A percentile compares a stretch with the other conserved stretches of the same genome.
Conservation (phyloP, 2,888 invertebrate genomes). For the Corbicula japonica region DNA sequence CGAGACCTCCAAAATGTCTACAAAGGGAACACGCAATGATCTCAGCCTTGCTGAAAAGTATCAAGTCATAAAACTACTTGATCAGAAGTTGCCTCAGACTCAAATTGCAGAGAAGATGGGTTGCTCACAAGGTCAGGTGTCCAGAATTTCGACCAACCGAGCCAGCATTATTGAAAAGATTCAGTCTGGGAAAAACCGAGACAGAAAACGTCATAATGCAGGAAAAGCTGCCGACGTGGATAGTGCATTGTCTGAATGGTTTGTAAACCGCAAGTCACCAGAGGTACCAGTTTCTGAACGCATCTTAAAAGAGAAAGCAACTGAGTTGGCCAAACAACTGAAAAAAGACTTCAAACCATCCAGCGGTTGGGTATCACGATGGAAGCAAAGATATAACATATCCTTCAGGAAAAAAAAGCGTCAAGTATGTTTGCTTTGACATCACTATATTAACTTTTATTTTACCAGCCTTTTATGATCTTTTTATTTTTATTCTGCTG, state of each 20-base stretch:
- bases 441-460: too few relatives aligned
- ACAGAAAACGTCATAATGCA: conserved; percentile 42
- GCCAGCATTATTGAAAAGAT: conserved; percentile 18
- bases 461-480: too few relatives aligned
- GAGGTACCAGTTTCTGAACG: conserved; percentile 29
- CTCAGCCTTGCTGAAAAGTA: too few relatives aligned
- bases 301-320: neutral
- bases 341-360: too few relatives aligned
- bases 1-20: too few relatives aligned
- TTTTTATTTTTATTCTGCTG: too few relatives aligned
- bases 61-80: too few relatives aligned
- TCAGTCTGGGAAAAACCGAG: conserved; percentile 37
- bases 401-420: too few relatives aligned
- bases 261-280: conserved; percentile 13
- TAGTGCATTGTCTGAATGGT: conserved; percentile 31
- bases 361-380: too few relatives aligned
- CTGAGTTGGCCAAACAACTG: conserved; percentile 6
- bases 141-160: conserved; percentile 18
- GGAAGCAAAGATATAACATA: conserved; percentile 12
- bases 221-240: conserved; percentile 42
- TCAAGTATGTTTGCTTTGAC: too few relatives aligned
- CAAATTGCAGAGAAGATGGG: conserved; percentile 32
- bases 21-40: too few relatives aligned
- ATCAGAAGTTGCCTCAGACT: too few relatives aligned
- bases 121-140: conserved; percentile 40